Percentiles rank a stretch among this genome's conserved stretches.
Conservation (phyloP, 2,888 invertebrate species). For the Sphaerolaimus hirsutus region DNA sequence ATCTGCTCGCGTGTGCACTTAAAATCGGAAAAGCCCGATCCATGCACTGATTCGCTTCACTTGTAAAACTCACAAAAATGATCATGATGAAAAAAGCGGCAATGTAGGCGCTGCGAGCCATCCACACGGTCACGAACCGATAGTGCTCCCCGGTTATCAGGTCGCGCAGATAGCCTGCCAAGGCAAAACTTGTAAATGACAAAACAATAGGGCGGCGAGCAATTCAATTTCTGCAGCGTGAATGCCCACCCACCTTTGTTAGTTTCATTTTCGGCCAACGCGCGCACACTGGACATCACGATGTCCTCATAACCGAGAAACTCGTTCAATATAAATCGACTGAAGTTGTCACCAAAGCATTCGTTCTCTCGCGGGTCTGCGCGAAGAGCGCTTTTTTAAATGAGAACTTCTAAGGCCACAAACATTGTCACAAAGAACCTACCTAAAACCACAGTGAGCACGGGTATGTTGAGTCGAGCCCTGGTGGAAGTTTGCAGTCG, state of each 20-base stretch:
- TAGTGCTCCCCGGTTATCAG: slow-evolving; percentile 94
- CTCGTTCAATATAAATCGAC: slow-evolving; percentile 62
- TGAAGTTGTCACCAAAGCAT: slow-evolving; percentile 80
- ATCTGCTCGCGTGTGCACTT: too few relatives aligned
- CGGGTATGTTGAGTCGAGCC: slow-evolving; percentile 64
- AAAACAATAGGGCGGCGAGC: not conserved
- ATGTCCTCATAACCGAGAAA: slow-evolving; percentile 90
- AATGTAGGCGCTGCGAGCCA: slow-evolving; percentile 73
- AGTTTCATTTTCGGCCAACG: slow-evolving; percentile 76
- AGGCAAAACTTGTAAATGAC: not conserved
- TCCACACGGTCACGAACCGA: slow-evolving; percentile 87
- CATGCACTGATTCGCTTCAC: too few relatives aligned
- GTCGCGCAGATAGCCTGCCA: slow-evolving; percentile 39
- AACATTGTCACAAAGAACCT: not conserved
- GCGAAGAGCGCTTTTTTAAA: not conserved
- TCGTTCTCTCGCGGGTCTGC: slow-evolving; percentile 55
- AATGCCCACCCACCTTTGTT: slow-evolving; percentile 54
- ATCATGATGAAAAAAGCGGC: slow-evolving; percentile 92
- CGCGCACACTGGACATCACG: slow-evolving; percentile 81
- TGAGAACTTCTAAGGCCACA: not conserved
- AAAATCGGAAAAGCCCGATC: too few relatives aligned
- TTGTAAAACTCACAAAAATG: slow-evolving; percentile 63
- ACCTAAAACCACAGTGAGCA: slow-evolving; percentile 34
- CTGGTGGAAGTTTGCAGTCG: slow-evolving; percentile 63
- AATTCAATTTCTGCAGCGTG: too few relatives aligned